Evolutionary conservation across 2,113 vertebrate genomes (phyloP).

Genomic region (Catagonus wagneri): DNA sequence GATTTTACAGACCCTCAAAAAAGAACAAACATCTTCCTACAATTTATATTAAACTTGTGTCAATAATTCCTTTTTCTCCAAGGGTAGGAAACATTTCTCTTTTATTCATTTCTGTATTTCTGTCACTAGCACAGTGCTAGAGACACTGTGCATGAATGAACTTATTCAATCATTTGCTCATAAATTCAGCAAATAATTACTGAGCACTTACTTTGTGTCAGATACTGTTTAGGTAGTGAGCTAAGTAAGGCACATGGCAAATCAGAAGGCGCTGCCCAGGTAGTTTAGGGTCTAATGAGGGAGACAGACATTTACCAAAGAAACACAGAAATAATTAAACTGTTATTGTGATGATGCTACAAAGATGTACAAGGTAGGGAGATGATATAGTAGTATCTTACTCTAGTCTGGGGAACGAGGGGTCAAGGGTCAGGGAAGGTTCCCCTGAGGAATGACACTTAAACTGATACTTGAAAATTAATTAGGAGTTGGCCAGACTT

Average conservation of each 20-base stretch:
- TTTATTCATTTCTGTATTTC: constrained; percentile 35
- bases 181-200: constrained; percentile 35
- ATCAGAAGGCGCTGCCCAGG: not conserved
- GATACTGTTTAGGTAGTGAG: not conserved
- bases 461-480: constrained; percentile 21
- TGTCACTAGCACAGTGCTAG: not conserved
- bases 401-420: not conserved
- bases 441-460: not conserved
- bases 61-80: constrained; percentile 18
- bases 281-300: not conserved
- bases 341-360: not conserved
- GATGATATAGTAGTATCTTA: not conserved
- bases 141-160: not conserved
- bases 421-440: not conserved
- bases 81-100: not conserved
- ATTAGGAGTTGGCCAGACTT: not conserved
- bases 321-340: constrained; percentile 7
- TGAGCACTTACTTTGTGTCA: not conserved
- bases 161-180: constrained; percentile 15
- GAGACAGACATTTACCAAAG: not conserved
- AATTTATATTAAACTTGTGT: constrained; percentile 25
- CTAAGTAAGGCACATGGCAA: not conserved
- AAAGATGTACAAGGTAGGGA: not conserved
- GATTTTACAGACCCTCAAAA: constrained; percentile 43
- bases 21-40: not conserved